phyloP scores from a whole-genome alignment of 2,888 invertebrate species.

The Tetramorium bicarinatum region DNA sequence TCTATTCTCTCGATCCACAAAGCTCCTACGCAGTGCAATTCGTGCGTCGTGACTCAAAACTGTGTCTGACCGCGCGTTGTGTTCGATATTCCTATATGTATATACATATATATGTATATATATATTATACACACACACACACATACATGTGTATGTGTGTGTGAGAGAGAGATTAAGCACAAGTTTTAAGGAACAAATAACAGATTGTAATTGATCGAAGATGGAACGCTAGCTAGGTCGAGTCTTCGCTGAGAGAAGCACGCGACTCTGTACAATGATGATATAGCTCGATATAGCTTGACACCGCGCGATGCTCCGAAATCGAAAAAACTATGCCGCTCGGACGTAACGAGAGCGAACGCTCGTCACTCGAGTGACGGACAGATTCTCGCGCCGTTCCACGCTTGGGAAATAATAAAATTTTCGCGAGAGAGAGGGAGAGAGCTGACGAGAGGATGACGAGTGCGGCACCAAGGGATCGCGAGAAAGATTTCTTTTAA shows the following conservation, averaged over 20 bases:
- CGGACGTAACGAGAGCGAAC: neutral
- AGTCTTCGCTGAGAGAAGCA: neutral
- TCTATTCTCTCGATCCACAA: no score
- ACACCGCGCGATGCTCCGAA: neutral
- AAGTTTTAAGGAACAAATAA: constrained; percentile 16
- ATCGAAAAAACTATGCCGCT: neutral
- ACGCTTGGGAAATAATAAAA: neutral
- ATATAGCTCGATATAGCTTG: neutral
- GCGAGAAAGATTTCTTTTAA: neutral
- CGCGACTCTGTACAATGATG: neutral
- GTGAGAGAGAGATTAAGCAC: neutral
- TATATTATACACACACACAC: no score
- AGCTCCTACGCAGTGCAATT: no score
- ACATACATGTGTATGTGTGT: no score
- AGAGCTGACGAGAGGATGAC: constrained; percentile 1
- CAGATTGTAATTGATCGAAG: no score
- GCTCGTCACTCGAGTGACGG: constrained; percentile 16
- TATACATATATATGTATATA: neutral
- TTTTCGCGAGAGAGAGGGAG: no score
- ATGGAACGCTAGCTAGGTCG: neutral
- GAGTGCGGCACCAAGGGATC: neutral
- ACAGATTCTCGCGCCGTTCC: neutral
- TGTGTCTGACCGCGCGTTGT: neutral
- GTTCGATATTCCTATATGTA: neutral
- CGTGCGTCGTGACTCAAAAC: neutral